phyloP scores from a whole-genome alignment of 2,113 vertebrate genomes.

The Fregetta grallaria region DNA sequence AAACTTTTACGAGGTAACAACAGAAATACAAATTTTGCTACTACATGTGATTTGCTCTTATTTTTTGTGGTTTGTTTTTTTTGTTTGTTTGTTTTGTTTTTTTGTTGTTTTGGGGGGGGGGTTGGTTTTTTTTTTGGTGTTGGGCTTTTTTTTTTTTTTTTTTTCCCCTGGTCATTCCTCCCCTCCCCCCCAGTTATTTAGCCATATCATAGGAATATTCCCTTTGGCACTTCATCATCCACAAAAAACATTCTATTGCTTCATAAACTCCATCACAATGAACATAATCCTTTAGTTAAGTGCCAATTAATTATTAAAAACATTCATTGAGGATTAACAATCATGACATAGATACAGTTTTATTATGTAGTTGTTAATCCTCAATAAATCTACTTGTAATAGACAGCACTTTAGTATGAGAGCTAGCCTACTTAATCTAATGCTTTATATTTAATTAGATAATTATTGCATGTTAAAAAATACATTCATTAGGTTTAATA shows the following conservation, averaged over 20 bases:
- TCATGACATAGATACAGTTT: slow-evolving; percentile 67
- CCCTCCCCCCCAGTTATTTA: background rate
- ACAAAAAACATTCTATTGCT: slow-evolving; percentile 16
- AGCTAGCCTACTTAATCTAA: slow-evolving; percentile 57
- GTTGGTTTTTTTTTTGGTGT: too few species aligned
- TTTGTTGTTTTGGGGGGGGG: too few species aligned
- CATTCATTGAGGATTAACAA: slow-evolving; percentile 67
- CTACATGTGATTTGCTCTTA: background rate
- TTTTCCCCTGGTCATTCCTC: too few species aligned
- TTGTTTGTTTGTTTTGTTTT: too few species aligned
- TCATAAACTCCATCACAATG: slow-evolving; percentile 53
- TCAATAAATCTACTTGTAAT: slow-evolving; percentile 71
- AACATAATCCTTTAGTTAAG: slow-evolving; percentile 69
- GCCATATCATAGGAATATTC: background rate
- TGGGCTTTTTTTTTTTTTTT: too few species aligned
- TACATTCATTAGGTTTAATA: slow-evolving; percentile 54
- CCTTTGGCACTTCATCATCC: slow-evolving; percentile 26
- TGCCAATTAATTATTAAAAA: slow-evolving; percentile 74
- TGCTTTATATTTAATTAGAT: slow-evolving; percentile 60
- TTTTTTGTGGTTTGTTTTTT: background rate
- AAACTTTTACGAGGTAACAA: background rate
- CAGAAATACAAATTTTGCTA: background rate
- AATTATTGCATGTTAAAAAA: slow-evolving; percentile 64
- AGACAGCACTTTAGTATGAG: slow-evolving; percentile 57
- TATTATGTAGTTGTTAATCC: slow-evolving; percentile 70